phyloP scores from a whole-genome alignment of 2,797 vertebrate genomes.

The Mionectes olivaceus region DNA sequence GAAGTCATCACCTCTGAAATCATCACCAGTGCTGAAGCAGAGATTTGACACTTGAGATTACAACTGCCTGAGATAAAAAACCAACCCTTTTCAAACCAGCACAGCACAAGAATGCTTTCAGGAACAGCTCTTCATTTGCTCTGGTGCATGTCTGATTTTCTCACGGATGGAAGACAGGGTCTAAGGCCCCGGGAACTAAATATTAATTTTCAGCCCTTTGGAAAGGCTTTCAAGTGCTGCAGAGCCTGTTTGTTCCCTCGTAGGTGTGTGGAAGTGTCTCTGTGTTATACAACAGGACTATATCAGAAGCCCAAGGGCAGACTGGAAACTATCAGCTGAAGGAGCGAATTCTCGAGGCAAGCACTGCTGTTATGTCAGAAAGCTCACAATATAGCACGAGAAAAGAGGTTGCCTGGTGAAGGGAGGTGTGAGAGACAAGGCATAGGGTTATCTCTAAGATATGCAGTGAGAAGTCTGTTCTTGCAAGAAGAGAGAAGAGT shows the following conservation, averaged over 20 bases:
- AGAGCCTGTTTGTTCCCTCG: neutral
- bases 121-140: neutral
- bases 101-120: neutral
- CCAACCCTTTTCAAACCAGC: neutral
- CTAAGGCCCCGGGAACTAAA: neutral
- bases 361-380: neutral
- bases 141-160: neutral
- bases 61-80: neutral
- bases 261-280: neutral
- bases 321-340: neutral
- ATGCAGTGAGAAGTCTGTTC: slow-evolving; percentile 16
- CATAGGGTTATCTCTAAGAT: neutral
- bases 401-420: neutral
- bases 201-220: neutral
- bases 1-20: neutral
- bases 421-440: slow-evolving; percentile 27
- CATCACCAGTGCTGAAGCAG: neutral
- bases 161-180: neutral
- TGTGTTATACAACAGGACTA: neutral
- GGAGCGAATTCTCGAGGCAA: neutral
- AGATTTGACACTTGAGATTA: neutral
- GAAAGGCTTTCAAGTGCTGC: neutral
- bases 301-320: neutral
- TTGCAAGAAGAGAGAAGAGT: neutral
- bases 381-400: neutral